A percentile compares a stretch with the other conserved stretches of the same genome.
Evolutionary conservation across 2,797 vertebrate species (phyloP).

Genomic region (Ptychobarbus kaznakovi): DNA sequence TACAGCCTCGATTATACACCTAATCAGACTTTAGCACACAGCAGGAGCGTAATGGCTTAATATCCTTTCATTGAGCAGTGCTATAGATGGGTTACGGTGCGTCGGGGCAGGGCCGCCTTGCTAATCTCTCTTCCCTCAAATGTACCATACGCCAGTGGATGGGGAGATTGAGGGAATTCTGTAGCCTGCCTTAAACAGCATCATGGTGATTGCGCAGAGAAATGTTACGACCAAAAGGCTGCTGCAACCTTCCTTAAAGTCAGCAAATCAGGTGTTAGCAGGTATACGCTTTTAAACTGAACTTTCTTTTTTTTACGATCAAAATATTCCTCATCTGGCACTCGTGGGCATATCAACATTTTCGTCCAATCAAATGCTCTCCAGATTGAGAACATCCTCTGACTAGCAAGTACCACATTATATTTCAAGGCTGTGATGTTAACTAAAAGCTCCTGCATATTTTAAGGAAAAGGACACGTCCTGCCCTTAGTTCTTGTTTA

Average conservation of each 20-base stretch:
- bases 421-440: background rate
- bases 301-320: background rate
- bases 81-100: slow-evolving; percentile 26
- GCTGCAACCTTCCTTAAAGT: background rate
- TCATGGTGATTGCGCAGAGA: background rate
- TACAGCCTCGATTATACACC: slow-evolving; percentile 55
- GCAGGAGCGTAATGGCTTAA: slow-evolving; percentile 52
- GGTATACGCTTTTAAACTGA: slow-evolving; percentile 8
- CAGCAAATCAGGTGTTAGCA: slow-evolving; percentile 34
- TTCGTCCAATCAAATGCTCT: background rate
- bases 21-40: slow-evolving; percentile 64
- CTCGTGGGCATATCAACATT: background rate
- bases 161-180: slow-evolving; percentile 39
- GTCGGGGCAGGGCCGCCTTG: slow-evolving; percentile 1
- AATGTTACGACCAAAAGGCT: slow-evolving; percentile 7
- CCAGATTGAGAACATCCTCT: background rate
- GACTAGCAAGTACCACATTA: background rate
- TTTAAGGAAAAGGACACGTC: background rate
- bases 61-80: slow-evolving; percentile 49
- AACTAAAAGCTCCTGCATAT: background rate
- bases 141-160: slow-evolving; percentile 15
- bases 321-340: background rate
- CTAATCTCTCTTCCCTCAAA: slow-evolving; percentile 44
- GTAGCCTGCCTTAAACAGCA: slow-evolving; percentile 21
- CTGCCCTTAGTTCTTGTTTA: background rate